phyloP scores from a whole-genome alignment of 2,888 invertebrate genomes.

The Fragum sueziense region DNA sequence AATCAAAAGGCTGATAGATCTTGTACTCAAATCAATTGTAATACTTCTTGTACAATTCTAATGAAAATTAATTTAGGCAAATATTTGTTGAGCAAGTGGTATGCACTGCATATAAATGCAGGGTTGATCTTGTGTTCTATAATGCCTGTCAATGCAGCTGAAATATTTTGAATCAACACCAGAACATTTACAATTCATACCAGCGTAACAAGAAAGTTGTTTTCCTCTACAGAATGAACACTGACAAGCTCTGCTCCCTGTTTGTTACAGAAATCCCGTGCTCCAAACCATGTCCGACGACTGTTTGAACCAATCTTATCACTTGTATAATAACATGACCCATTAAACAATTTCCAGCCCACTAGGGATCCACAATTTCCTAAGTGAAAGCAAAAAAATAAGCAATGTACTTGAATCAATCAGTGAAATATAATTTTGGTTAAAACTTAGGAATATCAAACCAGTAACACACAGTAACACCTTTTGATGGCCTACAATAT shows the following conservation, averaged over 20 bases:
- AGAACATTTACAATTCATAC: conserved; percentile 45
- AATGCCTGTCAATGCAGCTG: too few species aligned
- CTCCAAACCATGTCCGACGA: conserved; percentile 66
- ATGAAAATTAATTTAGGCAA: too few species aligned
- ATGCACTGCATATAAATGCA: too few species aligned
- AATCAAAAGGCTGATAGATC: too few species aligned
- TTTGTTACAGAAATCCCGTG: conserved; percentile 63
- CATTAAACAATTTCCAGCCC: conserved; percentile 68
- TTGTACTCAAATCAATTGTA: too few species aligned
- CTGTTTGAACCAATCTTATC: conserved; percentile 53
- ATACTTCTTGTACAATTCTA: too few species aligned
- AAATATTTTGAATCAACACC: too few species aligned
- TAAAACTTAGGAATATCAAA: neutral
- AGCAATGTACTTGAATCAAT: too few species aligned
- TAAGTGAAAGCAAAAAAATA: too few species aligned
- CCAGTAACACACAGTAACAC: neutral
- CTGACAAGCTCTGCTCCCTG: conserved; percentile 73
- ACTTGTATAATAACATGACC: conserved; percentile 70
- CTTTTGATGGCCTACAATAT: neutral
- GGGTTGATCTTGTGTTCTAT: too few species aligned
- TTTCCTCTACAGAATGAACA: conserved; percentile 66
- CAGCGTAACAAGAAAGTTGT: conserved; percentile 63
- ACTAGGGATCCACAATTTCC: conserved; percentile 55
- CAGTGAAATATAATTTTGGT: neutral
- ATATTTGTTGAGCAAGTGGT: too few species aligned